Evolutionary conservation across 2,113 vertebrate genomes (phyloP), one percentile per base, ranked within the genome.

Genomic region (Neodontobutis hainanensis): DNA sequence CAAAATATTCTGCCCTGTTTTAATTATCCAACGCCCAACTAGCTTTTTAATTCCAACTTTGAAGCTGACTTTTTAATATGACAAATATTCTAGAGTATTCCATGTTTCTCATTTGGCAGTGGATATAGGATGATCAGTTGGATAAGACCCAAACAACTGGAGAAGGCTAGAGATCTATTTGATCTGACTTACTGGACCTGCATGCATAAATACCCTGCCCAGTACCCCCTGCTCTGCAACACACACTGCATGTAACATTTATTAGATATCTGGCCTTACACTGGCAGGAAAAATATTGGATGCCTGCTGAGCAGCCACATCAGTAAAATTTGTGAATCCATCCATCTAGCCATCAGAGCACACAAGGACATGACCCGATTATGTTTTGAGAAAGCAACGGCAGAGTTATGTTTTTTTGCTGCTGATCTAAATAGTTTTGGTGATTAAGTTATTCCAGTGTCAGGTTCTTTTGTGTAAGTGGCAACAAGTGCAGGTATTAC

Each of bases 401-500:
- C 35, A 55, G 38, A 34, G 47, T 55, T 50, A 10, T 53, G 36
- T 40, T 59, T 51, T 61, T 68, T 19, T 11, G 36, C 47, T 66
- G 16, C 34, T 55, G 40, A 58, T 58, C 38, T 58, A 58, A 43
- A 58, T 58, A 42, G 40, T 36, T 5, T 42, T 8, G 61, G 43
- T 55, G 75, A 69, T 73, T 46, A 75, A 71, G 46, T 14, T 0
- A n/a, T 35, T 53, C 45, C 51, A 60, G 35, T 86, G 77, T 71
- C 83, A 81, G 45, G 38, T 76, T 81, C 34, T 78, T 65, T 83
- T 78, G 81, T 78, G 63, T 57, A 49, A 72, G 51, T 68, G 62
- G 68, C 56, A 70, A 75, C 76, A 74, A 86, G 78, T 68, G 49
- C 70, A 80, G 73, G 76, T 85, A 86, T 80, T 74, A 61, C 61